Base-by-base conservation (phyloP, 1,140 invertebrate species). In the Micrasema longulum region DNA sequence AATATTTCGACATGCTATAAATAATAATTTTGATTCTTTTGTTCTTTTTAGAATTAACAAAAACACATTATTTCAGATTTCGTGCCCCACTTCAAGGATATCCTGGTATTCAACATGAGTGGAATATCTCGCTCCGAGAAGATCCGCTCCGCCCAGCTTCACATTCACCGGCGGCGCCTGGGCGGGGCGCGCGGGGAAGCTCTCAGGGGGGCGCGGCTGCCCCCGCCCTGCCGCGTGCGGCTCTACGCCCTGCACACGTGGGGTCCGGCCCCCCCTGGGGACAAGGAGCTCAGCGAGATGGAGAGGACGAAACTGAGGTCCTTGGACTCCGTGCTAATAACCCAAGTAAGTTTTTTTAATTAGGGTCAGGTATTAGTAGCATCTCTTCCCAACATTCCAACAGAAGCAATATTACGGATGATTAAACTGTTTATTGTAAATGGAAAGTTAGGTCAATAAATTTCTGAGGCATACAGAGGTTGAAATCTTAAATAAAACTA, bases 61-160 rank as follows among this genome's bases (percentile, higher is more conserved):
- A n/a, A n/a, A n/a, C n/a, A n/a, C n/a, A n/a, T n/a, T 57, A 22
- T 73, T 57, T 9, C 69, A 74, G 73, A 74, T 68, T 74, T 74
- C 63, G 63, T 71, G 2, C 73, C 73, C 1, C 69, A 71, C 43
- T 71, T 74, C 31, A 74, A 74, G 47, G 73, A 74, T 50, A 47
- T 74, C 11, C 45, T 74, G 5, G 73, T 74, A 1, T 74, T 67
- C 53, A 74, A 74, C 47, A 12, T 74, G 53, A 62, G 68, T 11
- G 47, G 60, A 0, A 18, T 74, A 9, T 23, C 31, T 5, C 41
- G 43, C 18, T 43, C 16, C 5, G 73, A 74, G 16, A 74, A 74
- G 53, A 18, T 74, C 12, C 64, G 69, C 26, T 38, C 68, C 16
- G 73, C 73, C 4, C 68, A 74, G 12, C 64, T 74, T 26, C 69